A percentile compares a stretch with the other conserved stretches of the same genome.
These are phyloP conservation scores for Drosophila jambulina DNA, from an alignment of 1,140 invertebrate genomes.

Conservation along the genomic window DNA sequence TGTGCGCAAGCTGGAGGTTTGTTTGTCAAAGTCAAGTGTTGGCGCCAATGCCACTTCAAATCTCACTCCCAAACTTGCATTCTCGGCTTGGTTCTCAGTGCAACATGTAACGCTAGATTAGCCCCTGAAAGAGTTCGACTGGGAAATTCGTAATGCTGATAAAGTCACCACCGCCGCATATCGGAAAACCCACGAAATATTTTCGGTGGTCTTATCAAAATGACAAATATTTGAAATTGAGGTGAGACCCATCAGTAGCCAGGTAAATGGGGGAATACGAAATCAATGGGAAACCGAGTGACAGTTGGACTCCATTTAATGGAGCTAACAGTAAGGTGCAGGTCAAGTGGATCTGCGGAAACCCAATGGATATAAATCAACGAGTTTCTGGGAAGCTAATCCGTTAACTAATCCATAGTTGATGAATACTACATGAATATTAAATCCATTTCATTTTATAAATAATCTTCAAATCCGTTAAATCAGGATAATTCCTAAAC, in stretches of 20 bases:
- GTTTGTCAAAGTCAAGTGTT: slow-evolving; percentile 84
- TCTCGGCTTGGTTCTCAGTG: slow-evolving; percentile 29
- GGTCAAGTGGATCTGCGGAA: background rate
- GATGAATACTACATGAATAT: background rate
- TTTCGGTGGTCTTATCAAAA: slow-evolving; percentile 67
- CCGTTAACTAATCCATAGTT: background rate
- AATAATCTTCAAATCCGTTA: no score
- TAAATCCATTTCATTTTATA: background rate
- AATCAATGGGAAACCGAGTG: slow-evolving; percentile 9
- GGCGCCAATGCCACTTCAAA: slow-evolving; percentile 76
- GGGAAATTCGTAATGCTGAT: slow-evolving; percentile 23
- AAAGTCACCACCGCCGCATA: slow-evolving; percentile 18
- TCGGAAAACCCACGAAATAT: slow-evolving; percentile 45
- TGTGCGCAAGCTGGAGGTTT: slow-evolving; percentile 53
- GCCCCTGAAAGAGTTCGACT: background rate
- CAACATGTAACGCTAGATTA: slow-evolving; percentile 58
- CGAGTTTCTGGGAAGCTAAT: background rate
- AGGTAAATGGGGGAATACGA: slow-evolving; percentile 21
- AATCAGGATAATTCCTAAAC: background rate
- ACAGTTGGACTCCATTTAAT: slow-evolving; percentile 8
- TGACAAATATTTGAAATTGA: slow-evolving; percentile 81
- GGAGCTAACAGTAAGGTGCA: background rate
- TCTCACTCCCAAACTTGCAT: slow-evolving; percentile 29
- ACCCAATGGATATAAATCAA: background rate
- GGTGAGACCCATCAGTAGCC: slow-evolving; percentile 48